Conservation (phyloP, 2,888 invertebrate species). For the Nematopogon swammerdamellus region DNA sequence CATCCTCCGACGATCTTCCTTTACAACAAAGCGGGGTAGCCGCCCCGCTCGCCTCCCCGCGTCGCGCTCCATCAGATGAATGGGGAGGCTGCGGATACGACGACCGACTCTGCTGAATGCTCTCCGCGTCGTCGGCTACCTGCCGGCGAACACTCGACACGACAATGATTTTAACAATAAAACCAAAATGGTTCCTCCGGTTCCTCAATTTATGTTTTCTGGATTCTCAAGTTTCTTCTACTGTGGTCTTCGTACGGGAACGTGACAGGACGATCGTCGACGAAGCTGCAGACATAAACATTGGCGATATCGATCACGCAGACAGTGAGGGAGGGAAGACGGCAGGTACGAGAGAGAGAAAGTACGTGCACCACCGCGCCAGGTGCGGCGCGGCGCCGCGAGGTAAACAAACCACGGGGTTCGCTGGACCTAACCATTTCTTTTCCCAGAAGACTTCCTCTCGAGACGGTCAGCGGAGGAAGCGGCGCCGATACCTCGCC, state of each 20-base stretch:
- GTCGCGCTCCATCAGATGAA: conserved; percentile 17
- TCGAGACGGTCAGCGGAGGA: neutral
- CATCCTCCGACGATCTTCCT: neutral
- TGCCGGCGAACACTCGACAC: conserved; percentile 32
- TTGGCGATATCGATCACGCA: conserved; percentile 12
- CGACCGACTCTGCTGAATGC: conserved; percentile 11
- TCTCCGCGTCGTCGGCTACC: conserved; percentile 24
- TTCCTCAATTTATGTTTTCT: too few relatives aligned
- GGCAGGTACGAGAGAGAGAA: conserved; percentile 42
- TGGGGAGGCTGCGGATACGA: conserved; percentile 23
- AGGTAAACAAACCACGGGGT: conserved; percentile 53
- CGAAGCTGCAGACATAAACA: conserved; percentile 39
- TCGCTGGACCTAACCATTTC: conserved; percentile 56
- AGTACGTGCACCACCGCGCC: conserved; percentile 18
- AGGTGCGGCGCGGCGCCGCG: conserved; percentile 22
- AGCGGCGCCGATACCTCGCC: neutral
- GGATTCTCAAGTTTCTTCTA: too few relatives aligned
- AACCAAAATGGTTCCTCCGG: too few relatives aligned
- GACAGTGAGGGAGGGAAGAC: conserved; percentile 43
- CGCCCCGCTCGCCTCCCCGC: too few relatives aligned
- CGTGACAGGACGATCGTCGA: conserved; percentile 25
- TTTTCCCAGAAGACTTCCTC: conserved; percentile 17
- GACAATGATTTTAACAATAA: too few relatives aligned
- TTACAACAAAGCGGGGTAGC: neutral
- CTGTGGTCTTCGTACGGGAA: conserved; percentile 25